These are phyloP conservation scores for Lophius americanus DNA, from an alignment of 2,797 vertebrate genomes.

Conservation along the genomic window DNA sequence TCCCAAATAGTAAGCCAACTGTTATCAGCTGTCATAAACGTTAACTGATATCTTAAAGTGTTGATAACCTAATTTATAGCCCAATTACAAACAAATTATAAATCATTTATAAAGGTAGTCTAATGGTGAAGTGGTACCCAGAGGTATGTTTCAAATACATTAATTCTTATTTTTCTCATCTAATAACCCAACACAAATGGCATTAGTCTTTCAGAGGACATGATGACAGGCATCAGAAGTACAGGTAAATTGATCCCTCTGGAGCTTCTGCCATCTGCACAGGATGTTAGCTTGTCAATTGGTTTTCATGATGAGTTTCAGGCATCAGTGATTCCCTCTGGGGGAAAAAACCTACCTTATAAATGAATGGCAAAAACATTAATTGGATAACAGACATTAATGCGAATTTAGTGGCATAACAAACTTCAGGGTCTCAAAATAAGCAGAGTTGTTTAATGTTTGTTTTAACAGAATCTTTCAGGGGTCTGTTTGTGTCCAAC, in stretches of 20 bases:
- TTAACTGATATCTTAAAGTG: no score
- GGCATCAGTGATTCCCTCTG: neutral
- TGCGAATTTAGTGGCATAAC: constrained; percentile 13
- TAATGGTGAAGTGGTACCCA: neutral
- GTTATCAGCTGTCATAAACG: no score
- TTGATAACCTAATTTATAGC: no score
- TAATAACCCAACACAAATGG: constrained; percentile 34
- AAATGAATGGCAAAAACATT: neutral
- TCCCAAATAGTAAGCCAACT: no score
- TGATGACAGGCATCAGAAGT: constrained; percentile 44
- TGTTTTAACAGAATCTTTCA: constrained; percentile 40
- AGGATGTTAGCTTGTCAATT: constrained; percentile 18
- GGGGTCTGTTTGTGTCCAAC: constrained; percentile 35
- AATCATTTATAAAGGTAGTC: no score
- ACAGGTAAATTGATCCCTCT: constrained; percentile 42
- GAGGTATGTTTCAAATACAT: constrained; percentile 31
- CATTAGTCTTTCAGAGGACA: constrained; percentile 11
- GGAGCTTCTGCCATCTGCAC: constrained; percentile 26
- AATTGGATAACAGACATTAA: neutral
- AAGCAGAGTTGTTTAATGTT: constrained; percentile 40
- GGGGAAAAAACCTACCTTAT: neutral
- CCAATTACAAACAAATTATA: no score
- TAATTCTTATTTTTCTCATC: constrained; percentile 42
- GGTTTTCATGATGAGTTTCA: constrained; percentile 32
- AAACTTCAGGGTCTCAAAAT: constrained; percentile 30